A percentile compares a stretch with the other conserved stretches of the same genome.
Conservation (phyloP, 2,113 vertebrate genomes). For the Desmodus rotundus region DNA sequence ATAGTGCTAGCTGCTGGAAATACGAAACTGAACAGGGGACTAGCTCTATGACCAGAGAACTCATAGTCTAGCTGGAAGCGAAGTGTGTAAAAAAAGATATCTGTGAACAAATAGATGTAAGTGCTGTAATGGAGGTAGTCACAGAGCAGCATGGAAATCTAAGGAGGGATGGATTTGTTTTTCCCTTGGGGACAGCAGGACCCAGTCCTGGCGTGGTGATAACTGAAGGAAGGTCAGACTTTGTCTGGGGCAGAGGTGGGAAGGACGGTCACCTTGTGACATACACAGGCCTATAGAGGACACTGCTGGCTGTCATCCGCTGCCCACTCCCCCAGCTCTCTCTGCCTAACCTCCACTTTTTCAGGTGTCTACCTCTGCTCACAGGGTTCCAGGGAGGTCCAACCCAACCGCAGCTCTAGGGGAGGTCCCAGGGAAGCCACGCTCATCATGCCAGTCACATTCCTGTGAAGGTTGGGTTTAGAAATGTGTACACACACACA, state of each 20-base stretch:
- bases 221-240: not conserved
- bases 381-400: not conserved
- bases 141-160: not conserved
- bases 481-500: not conserved
- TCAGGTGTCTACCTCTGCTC: not conserved
- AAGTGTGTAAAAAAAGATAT: not conserved
- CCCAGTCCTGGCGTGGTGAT: not conserved
- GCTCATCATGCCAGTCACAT: not conserved
- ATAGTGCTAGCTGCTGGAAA: not conserved
- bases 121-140: not conserved
- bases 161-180: not conserved
- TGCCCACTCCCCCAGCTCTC: not conserved
- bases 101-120: not conserved
- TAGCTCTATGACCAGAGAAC: not conserved
- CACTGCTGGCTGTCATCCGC: fast-evolving
- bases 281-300: not conserved
- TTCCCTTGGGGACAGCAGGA: not conserved
- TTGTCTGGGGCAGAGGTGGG: not conserved
- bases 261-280: not conserved
- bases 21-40: not conserved
- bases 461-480: not conserved
- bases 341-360: not conserved
- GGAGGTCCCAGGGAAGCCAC: not conserved
- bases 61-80: not conserved
- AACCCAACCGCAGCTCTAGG: not conserved